phyloP scores from a whole-genome alignment of 2,797 vertebrate species.

The Pitangus sulphuratus region DNA sequence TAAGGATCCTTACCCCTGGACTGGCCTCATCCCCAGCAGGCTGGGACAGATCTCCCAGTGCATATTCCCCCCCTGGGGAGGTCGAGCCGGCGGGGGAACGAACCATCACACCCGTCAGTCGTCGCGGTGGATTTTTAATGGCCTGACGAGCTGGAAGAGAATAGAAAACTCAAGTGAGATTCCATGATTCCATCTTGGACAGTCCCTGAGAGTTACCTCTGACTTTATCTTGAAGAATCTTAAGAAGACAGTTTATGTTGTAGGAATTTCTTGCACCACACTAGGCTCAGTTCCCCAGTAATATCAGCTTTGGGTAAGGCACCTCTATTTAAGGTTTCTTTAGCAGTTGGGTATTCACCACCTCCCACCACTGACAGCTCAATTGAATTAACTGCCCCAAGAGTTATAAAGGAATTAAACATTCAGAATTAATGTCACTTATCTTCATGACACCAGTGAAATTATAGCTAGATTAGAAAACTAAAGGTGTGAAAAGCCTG shows the following conservation, averaged over 20 bases:
- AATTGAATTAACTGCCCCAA: background rate
- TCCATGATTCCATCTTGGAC: background rate
- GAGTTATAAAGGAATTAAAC: background rate
- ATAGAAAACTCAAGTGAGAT: conserved; percentile 7
- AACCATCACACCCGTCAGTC: conserved; percentile 82
- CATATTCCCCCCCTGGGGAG: conserved; percentile 88
- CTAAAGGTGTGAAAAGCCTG: background rate
- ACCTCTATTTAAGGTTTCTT: background rate
- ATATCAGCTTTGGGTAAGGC: background rate
- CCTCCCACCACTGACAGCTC: background rate
- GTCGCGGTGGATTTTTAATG: conserved; percentile 89
- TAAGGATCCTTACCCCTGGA: conserved; percentile 72
- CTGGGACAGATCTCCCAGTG: conserved; percentile 83
- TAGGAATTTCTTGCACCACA: background rate
- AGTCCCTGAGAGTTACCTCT: background rate
- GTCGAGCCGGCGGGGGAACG: conserved; percentile 85
- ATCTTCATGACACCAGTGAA: background rate
- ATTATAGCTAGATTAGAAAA: background rate
- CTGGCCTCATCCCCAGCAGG: conserved; percentile 81
- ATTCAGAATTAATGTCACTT: background rate
- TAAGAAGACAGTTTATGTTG: background rate
- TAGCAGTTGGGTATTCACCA: background rate
- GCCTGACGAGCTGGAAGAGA: conserved; percentile 89
- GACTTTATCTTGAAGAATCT: background rate
- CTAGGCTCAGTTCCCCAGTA: background rate